phyloP scores from a whole-genome alignment of 2,797 vertebrate genomes.

The Rhinella marina region DNA sequence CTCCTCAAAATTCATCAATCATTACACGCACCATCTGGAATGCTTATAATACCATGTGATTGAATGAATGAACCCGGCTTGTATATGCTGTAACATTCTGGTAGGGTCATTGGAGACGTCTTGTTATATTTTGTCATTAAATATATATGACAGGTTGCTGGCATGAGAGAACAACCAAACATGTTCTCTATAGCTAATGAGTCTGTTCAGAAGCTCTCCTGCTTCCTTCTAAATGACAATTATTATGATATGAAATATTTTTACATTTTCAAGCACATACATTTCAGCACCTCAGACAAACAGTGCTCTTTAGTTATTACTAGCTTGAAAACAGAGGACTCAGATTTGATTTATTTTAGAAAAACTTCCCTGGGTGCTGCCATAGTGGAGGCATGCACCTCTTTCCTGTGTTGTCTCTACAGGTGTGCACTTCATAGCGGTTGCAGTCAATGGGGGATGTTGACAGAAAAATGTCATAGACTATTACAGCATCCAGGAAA shows the following conservation, averaged over 20 bases:
- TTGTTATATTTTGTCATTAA: constrained; percentile 41
- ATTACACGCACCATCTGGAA: constrained; percentile 40
- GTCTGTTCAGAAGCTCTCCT: not conserved
- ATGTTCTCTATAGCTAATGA: not conserved
- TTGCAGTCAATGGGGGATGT: too few species aligned
- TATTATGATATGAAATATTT: not conserved
- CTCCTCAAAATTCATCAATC: constrained; percentile 31
- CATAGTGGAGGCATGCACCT: too few species aligned
- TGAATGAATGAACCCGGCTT: constrained; percentile 26
- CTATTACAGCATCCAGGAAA: too few species aligned
- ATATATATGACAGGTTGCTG: constrained; percentile 34
- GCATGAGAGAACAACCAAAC: not conserved
- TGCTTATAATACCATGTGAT: constrained; percentile 34
- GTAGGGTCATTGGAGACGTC: constrained; percentile 42
- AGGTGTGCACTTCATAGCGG: too few species aligned
- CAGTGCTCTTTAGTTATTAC: not conserved
- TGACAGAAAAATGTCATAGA: too few species aligned
- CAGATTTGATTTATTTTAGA: not conserved
- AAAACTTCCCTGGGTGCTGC: too few species aligned
- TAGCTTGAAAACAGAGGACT: not conserved
- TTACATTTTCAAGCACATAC: not conserved
- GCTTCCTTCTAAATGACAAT: not conserved
- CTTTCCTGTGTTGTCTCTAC: too few species aligned
- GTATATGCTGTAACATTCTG: constrained; percentile 38
- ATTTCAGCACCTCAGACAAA: too few species aligned